Evolutionary conservation across 1,140 invertebrate genomes (phyloP), one percentile per base, ranked within the genome.

Genomic region (Drosophila yakuba): DNA sequence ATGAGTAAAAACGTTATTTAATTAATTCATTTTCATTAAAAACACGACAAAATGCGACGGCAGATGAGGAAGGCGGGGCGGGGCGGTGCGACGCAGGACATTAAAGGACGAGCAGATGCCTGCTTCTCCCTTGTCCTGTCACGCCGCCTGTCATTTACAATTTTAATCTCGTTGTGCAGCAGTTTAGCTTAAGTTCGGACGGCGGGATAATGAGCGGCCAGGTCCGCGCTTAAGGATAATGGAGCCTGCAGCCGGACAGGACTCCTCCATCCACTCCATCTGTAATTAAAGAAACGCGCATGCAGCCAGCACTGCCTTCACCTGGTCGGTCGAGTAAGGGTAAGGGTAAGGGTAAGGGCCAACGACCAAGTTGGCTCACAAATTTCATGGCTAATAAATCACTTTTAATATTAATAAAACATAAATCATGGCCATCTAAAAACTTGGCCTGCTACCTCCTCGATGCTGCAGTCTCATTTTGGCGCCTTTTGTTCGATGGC

Each of bases 341-440:
- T 17, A 17, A 61, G 64, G 64, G 56, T 17, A 17, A 17, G 17
- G 17, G 17, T 17, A 17, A 61, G 64, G 64, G 56, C 62, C 55
- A 43, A 47, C 60, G 54, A 38, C 64, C 45, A 66, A 71, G 50
- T 71, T 71, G 39, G 28, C 66, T 36, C 52, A 48, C 68, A 47
- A 80, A 73, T 88, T 88, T 88, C 79, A 89, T 90, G 85, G 80
- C 84, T 89, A 89, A 89, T 89, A 90, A 89, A 89, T 89, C 84
- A 89, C 77, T 89, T 89, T 89, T 89, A 89, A 89, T 89, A 89
- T 89, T 89, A 89, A 89, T 89, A 80, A 89, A 89, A 89, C 77
- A 89, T 89, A 89, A 89, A 89, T 89, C 84, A 89, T 59, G 38
- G 36, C 58, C 73, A 72, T 72, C 80, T 89, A 80, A 89, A 84